phyloP scores from a whole-genome alignment of 1,140 invertebrate genomes.

The Drosophila bocqueti region DNA sequence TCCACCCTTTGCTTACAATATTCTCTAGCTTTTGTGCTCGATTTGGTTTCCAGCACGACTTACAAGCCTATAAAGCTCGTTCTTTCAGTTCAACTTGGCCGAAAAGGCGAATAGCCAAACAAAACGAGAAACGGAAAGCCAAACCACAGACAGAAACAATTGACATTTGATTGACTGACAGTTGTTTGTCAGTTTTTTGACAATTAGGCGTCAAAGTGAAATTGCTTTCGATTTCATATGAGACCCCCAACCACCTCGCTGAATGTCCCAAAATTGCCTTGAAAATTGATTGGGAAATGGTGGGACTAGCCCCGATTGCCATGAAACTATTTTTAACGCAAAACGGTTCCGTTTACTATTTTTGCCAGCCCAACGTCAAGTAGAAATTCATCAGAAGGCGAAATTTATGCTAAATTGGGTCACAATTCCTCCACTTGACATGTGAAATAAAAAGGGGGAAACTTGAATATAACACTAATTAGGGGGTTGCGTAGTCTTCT shows the following conservation, averaged over 20 bases:
- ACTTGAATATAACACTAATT: constrained; percentile 66
- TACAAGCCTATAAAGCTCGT: constrained; percentile 27
- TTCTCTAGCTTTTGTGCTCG: constrained; percentile 50
- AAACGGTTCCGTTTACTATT: constrained; percentile 51
- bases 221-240: constrained; percentile 74
- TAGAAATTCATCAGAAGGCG: constrained; percentile 30
- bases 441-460: constrained; percentile 33
- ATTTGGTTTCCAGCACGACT: constrained; percentile 60
- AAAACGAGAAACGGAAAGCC: constrained; percentile 2
- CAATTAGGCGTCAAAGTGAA: constrained; percentile 75
- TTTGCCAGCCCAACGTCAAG: constrained; percentile 13
- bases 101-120: constrained; percentile 5
- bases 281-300: constrained; percentile 67
- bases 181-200: constrained; percentile 76
- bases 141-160: constrained; percentile 60
- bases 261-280: constrained; percentile 47
- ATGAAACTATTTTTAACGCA: constrained; percentile 54
- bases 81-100: constrained; percentile 8
- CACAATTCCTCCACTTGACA: constrained; percentile 57
- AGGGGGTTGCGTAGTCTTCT: constrained; percentile 53
- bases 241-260: neutral
- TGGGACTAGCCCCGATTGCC: constrained; percentile 38
- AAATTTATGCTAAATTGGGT: constrained; percentile 52
- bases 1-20: neutral
- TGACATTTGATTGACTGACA: constrained; percentile 76